Base-by-base conservation (phyloP, 1,140 invertebrate genomes). In the Drosophila takahashii region DNA sequence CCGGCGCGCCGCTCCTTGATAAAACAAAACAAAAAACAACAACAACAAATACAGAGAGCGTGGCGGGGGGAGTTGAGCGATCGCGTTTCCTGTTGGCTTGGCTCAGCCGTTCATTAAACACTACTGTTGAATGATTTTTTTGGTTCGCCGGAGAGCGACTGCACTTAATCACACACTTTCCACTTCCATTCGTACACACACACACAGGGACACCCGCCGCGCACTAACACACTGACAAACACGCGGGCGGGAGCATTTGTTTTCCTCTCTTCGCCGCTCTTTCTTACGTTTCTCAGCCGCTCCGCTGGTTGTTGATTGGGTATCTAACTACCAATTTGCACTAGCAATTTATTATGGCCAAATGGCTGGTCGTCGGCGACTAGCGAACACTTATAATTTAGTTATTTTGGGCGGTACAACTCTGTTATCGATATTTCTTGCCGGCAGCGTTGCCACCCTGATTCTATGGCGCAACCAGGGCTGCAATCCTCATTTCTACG, bases 151-250 rank as follows among this genome's bases (percentile, higher is more conserved):
- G 67, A 57, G 36, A 56, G 45, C 52, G 66, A 78, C 64, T 70
- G 57, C 76, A 80, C 61, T 84, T 79, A 84, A 80, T 85, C 81
- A 80, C 44, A 81, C 79, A 81, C 75, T 81, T 81, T 81, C 67
- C 78, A 81, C 52, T 53, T 51, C 52, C 57, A 70, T 41, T 42
- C 41, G 16, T 45, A 45, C 47, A 50, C n/a, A n/a, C 27, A 27
- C 47, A 45, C 52, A 56, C 62, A 32, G 3, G 42, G 42, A 70
- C 64, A 75, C 41, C 65, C 64, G 53, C 47, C 62, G 67, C 26
- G 64, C 58, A 65, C 32, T 39, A 52, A 72, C 26, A 71, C 70
- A 60, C 26, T 45, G 10, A 41, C 37, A 54, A 13, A 9, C 48
- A 50, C 32, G 77, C 65, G 53, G 65, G 64, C 65, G 65, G 58